phyloP scores from a whole-genome alignment of 2,113 vertebrate species.

The Hippolais icterina region DNA sequence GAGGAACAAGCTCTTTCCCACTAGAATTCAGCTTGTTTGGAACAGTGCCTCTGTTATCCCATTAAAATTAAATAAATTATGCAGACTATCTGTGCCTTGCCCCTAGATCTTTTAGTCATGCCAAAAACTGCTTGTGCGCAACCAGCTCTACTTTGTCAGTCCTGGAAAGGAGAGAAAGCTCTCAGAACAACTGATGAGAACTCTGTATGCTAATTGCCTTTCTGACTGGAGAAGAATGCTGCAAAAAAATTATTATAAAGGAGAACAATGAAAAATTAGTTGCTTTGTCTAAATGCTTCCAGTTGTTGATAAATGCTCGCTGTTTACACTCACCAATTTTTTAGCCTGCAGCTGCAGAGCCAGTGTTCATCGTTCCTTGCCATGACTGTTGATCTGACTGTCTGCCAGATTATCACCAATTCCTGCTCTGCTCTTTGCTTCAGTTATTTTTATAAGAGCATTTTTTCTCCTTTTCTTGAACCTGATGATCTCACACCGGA shows the following conservation, averaged over 20 bases:
- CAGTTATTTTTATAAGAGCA: constrained; percentile 42
- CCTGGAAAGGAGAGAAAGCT: not conserved
- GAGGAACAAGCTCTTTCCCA: not conserved
- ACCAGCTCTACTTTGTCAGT: not conserved
- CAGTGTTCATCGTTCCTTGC: constrained; percentile 65
- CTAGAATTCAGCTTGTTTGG: not conserved
- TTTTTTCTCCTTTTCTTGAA: constrained; percentile 77
- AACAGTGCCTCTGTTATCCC: not conserved
- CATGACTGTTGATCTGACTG: constrained; percentile 77
- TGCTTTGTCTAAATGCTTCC: constrained; percentile 65
- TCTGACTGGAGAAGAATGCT: constrained; percentile 12
- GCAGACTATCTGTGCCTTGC: not conserved
- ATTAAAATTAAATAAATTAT: not conserved
- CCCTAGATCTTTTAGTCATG: not conserved
- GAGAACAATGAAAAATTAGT: constrained; percentile 65
- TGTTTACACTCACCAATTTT: constrained; percentile 54
- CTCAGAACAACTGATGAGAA: not conserved
- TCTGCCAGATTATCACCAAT: constrained; percentile 73
- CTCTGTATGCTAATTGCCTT: constrained; percentile 1
- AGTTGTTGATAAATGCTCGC: constrained; percentile 67
- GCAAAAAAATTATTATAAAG: not conserved
- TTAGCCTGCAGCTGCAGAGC: constrained; percentile 68
- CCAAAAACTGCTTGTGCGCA: not conserved
- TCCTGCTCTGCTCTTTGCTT: constrained; percentile 75
- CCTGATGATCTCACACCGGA: constrained; percentile 85